Base-by-base conservation (phyloP, 2,888 invertebrate genomes). In the Orchestes rusci region DNA sequence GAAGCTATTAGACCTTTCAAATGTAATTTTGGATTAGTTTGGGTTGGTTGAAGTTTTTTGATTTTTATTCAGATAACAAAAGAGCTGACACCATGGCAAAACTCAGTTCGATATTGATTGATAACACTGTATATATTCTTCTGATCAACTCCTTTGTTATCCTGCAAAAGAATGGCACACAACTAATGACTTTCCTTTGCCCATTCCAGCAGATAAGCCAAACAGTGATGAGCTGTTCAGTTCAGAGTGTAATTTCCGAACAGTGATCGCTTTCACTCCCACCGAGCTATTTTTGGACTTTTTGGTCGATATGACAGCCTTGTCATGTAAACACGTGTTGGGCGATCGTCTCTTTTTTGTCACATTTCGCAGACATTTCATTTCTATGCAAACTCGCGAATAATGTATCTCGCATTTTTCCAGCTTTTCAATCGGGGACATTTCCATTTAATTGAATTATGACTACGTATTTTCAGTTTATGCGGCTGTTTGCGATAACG, bases 251-350 rank as follows among this genome's bases (percentile, higher is more conserved):
- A 62, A 63, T 63, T 63, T 63, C 63, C 63, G 59, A 60, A 59
- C 57, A 53, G 54, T 53, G 56, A 58, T 57, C 57, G 54, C 53
- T 57, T 59, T 59, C 55, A 53, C 50, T 54, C 45, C 53, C 54
- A 13, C 34, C 53, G 57, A 56, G 8, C 55, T 61, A 61, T 63
- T 63, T 62, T 62, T 60, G 59, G 60, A 59, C 54, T 53, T 57
- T 57, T 56, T 59, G 57, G 56, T 53, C 58, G 61, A 62, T 61
- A 61, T 58, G 61, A 57, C 54, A 57, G 57, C 59, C 54, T 63
- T 62, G 64, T 63, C 64, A 61, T 58, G 62, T 64, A 55, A 61
- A 61, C 63, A 63, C 62, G 62, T 62, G 63, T 62, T 56, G n/a
- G 13, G n/a, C 13, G 20, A 10, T n/a, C 47, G 53, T 45, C 53